Conservation (phyloP, 2,113 vertebrate species). For the Pterocles burchelli region DNA sequence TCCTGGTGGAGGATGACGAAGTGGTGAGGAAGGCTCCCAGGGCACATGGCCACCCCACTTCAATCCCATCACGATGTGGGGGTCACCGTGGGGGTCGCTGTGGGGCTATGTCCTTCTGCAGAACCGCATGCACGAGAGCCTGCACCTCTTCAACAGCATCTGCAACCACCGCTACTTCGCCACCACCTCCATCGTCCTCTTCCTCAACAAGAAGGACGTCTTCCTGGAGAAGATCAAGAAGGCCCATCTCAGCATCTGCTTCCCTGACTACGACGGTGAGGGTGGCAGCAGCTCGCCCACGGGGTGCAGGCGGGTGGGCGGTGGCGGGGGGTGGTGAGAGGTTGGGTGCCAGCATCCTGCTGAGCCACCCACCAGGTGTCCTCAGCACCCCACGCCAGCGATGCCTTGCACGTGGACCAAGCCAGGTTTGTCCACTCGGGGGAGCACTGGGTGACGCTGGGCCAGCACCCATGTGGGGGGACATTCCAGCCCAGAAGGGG, state of each 20-base stretch:
- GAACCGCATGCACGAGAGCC: constrained; percentile 99
- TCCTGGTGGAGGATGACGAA: constrained; percentile 92
- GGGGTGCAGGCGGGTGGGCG: background rate
- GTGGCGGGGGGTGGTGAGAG: background rate
- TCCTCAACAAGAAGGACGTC: constrained; percentile 99
- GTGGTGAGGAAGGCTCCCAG: constrained; percentile 76
- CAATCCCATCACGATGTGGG: accelerated
- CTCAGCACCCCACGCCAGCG: background rate
- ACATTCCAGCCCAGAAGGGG: background rate
- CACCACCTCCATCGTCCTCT: constrained; percentile 95
- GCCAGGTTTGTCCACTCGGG: background rate
- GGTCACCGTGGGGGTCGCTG: background rate
- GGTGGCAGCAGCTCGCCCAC: background rate
- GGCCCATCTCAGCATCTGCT: constrained; percentile 97
- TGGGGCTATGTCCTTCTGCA: constrained; percentile 2
- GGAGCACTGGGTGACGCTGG: accelerated
- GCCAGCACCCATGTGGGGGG: background rate
- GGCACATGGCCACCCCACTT: background rate
- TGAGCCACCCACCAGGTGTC: constrained; percentile 32
- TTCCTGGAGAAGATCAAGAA: constrained; percentile 98
- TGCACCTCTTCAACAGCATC: constrained; percentile 99
- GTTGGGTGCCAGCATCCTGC: background rate
- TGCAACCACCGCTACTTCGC: constrained; percentile 98
- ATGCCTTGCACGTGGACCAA: too few species aligned
- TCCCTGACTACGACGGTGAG: constrained; percentile 95